Evolutionary conservation across 2,888 invertebrate genomes (phyloP).

Genomic region (Cryptus viduatorius): DNA sequence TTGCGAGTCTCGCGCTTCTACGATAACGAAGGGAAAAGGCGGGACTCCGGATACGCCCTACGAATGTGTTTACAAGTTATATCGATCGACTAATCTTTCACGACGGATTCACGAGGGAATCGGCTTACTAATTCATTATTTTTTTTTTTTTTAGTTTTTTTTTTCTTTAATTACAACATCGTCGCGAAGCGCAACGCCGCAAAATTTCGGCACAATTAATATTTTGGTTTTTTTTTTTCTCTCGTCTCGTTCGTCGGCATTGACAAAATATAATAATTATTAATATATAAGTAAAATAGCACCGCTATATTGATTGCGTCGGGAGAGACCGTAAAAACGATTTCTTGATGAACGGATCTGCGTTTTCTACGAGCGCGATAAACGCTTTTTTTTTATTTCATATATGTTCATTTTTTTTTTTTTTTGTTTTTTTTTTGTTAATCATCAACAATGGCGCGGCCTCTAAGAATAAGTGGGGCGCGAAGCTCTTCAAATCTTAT

Average conservation of each 20-base stretch:
- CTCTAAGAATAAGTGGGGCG: conserved; percentile 70
- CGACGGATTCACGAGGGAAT: conserved; percentile 44
- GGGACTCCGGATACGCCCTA: conserved; percentile 34
- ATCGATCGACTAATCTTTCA: conserved; percentile 59
- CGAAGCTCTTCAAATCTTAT: conserved; percentile 77
- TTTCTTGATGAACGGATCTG: conserved; percentile 17
- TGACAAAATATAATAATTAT: conserved; percentile 55
- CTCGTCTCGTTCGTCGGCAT: conserved; percentile 43
- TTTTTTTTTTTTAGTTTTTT: neutral
- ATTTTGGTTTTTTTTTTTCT: neutral
- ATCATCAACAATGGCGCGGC: conserved; percentile 71
- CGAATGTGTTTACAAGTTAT: conserved; percentile 39
- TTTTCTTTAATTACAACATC: conserved; percentile 38
- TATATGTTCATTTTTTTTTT: conserved; percentile 4
- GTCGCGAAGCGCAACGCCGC: conserved; percentile 58
- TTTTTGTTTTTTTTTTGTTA: conserved; percentile 54
- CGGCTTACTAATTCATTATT: conserved; percentile 32
- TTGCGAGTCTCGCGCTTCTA: conserved; percentile 12
- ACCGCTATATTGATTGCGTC: conserved; percentile 46
- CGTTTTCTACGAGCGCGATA: conserved; percentile 54
- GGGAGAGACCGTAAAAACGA: conserved; percentile 52
- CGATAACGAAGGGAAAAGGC: conserved; percentile 22
- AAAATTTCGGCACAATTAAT: conserved; percentile 48
- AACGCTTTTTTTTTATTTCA: conserved; percentile 48
- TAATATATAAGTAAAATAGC: conserved; percentile 55